Base-by-base conservation (phyloP, 2,888 invertebrate genomes). In the Neoascia interrupta region DNA sequence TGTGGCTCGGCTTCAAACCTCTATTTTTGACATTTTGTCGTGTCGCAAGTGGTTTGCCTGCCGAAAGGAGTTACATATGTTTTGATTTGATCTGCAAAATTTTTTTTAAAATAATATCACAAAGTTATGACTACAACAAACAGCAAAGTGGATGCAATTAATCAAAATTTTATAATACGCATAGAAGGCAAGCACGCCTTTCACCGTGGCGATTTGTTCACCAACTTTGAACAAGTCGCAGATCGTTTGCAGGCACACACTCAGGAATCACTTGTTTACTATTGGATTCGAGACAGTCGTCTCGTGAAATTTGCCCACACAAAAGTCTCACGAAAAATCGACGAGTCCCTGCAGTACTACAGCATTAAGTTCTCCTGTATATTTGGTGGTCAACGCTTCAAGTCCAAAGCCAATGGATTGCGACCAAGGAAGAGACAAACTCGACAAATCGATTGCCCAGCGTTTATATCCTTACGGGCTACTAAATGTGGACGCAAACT, bases 361-460 rank as follows among this genome's bases (percentile, higher is more conserved):
- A 88, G 88, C 1, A 87, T 89, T 0, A 88, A 88, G 56, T 89
- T 88, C 76, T 89, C 89, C 0, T 89, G 89, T 70, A 88, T 89
- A 45, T 89, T 88, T 70, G 89, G 89, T 3, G 89, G 89, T 5
- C 89, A 89, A 58, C 88, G 88, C 49, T 89, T 88, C 75, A 83
- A 87, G 28, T 85, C 89, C 2, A 84, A 88, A 39, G 88, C 88
- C 34, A 86, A 86, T 34, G 89, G 89, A 2, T 83, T 86, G 49
- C 83, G 89, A 58, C 86, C 87, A 61, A 86, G 88, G 1, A 60
- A 54, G 19, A 64, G 64, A 8, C 87, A 88, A 87, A 87, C 88
- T 1, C 87, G 88, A 81, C 84, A 89, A 73, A 88, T 88, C 11
- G 86, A 89, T 83, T 89, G 89, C 83, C 88, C 88, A 19, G 88